Evolutionary conservation across 2,888 invertebrate species (phyloP).

Genomic region (Galerucella nymphaeae): DNA sequence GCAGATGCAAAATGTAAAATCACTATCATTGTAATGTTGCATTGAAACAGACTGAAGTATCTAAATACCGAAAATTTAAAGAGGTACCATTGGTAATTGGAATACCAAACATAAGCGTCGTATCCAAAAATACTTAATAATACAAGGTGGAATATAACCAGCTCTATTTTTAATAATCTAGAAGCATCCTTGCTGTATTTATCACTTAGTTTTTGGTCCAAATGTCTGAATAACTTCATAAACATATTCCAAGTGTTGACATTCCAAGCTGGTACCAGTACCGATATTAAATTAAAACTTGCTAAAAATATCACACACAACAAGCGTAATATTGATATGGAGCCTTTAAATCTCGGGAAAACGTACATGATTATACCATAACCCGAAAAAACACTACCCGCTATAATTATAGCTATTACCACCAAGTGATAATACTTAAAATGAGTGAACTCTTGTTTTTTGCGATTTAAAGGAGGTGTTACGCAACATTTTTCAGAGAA

Average conservation of each 20-base stretch:
- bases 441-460: conserved; percentile 19
- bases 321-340: conserved; percentile 26
- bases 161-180: conserved; percentile 24
- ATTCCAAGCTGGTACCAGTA: conserved; percentile 37
- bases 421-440: conserved; percentile 34
- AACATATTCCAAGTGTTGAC: conserved; percentile 39
- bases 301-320: conserved; percentile 27
- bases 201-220: conserved; percentile 39
- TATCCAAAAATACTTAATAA: conserved; percentile 35
- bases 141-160: conserved; percentile 27
- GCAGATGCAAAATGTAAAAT: conserved; percentile 41
- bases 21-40: conserved; percentile 32
- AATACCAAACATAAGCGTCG: conserved; percentile 38
- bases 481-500: conserved; percentile 36
- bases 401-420: conserved; percentile 24
- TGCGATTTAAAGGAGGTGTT: conserved; percentile 34
- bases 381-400: conserved; percentile 20
- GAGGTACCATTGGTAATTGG: conserved; percentile 33
- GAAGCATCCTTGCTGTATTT: neutral
- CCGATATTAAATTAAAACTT: conserved; percentile 30
- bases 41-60: conserved; percentile 36
- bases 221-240: conserved; percentile 34
- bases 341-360: conserved; percentile 26
- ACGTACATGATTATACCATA: conserved; percentile 34
- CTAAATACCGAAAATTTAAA: conserved; percentile 32